These are phyloP conservation scores for Danionella cerebrum DNA, from an alignment of 2,113 vertebrate genomes.

Conservation along the genomic window DNA sequence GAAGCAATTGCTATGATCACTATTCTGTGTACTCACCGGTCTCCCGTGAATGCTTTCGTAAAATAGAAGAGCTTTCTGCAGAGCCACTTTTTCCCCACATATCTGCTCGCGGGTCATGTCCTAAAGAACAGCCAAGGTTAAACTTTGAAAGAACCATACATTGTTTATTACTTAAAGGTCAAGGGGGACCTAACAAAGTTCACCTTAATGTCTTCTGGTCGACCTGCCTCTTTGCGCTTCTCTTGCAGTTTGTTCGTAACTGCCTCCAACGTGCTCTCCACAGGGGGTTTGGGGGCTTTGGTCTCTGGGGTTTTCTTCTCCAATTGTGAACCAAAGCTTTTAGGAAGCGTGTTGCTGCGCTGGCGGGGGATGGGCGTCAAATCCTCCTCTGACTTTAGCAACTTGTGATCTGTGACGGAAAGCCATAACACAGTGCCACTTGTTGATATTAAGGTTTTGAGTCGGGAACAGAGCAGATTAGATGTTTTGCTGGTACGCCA, in stretches of 20 bases:
- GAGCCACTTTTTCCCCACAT: slow-evolving; percentile 82
- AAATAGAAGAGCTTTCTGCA: slow-evolving; percentile 88
- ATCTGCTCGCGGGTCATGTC: slow-evolving; percentile 97
- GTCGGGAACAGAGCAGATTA: neutral
- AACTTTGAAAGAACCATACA: neutral
- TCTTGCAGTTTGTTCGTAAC: slow-evolving; percentile 86
- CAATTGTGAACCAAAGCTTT: slow-evolving; percentile 94
- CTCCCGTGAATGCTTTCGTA: slow-evolving; percentile 91
- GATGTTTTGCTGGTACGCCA: neutral
- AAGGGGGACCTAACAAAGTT: neutral
- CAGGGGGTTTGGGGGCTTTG: slow-evolving; percentile 74
- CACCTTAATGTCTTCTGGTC: slow-evolving; percentile 94
- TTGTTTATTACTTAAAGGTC: neutral
- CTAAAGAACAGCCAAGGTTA: slow-evolving; percentile 51
- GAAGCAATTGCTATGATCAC: neutral
- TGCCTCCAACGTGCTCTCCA: slow-evolving; percentile 79
- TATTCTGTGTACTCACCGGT: slow-evolving; percentile 69
- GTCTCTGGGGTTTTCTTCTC: slow-evolving; percentile 80
- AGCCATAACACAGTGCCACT: neutral
- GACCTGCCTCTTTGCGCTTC: slow-evolving; percentile 77
- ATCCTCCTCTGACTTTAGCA: slow-evolving; percentile 88
- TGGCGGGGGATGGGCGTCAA: slow-evolving; percentile 81
- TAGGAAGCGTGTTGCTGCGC: slow-evolving; percentile 93
- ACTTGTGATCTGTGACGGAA: slow-evolving; percentile 71
- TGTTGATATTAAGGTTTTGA: neutral